Base-by-base conservation (phyloP, 2,797 vertebrate genomes). In the Pyrocephalus nanus region DNA sequence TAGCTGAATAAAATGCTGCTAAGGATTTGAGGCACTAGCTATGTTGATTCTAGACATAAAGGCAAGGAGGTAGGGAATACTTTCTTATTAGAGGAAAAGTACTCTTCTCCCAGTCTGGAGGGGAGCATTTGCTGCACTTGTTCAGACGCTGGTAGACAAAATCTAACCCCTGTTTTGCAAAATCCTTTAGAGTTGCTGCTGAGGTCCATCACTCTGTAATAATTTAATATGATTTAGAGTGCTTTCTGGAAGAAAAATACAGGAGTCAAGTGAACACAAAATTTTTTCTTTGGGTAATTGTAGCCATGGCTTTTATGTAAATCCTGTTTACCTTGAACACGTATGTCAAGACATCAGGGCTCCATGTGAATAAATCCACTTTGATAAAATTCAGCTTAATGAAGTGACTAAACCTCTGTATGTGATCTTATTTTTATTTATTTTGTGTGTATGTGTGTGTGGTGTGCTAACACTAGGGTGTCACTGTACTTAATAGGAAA, bases 231-330 rank as follows among this genome's bases (percentile, higher is more conserved):
- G 78, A 21, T 54, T 84, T 81, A 43, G 11, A 53, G 4, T 19
- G 22, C 48, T 60, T 79, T 75, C 30, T 70, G 60, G n/a, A 79
- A 82, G 45, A 61, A 84, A 80, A 92, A 85, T 23, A 75, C 43
- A 38, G 11, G 4, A 72, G 19, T 4, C 7, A 73, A 84, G 6
- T 32, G 32, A 72, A 78, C 47, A 6, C 32, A 54, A 4, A 6
- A 2, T n/a, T 62, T 78, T 84, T 78, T 65, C 30, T 55, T 72
- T 25, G 27, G 20, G 3, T 70, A 73, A 7, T 27, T 51, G 21
- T 66, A 87, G 6, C 8, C 6, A 10, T 20, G 27, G 0, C 9
- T 89, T 73, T 81, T 51, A 15, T 0, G 0, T 9, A 51, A 66
- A 40, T 70, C 27, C 25, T 66, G 8, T 82, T 87, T 40, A 67